phyloP scores from a whole-genome alignment of 2,888 invertebrate species.

The Cryptus armator region DNA sequence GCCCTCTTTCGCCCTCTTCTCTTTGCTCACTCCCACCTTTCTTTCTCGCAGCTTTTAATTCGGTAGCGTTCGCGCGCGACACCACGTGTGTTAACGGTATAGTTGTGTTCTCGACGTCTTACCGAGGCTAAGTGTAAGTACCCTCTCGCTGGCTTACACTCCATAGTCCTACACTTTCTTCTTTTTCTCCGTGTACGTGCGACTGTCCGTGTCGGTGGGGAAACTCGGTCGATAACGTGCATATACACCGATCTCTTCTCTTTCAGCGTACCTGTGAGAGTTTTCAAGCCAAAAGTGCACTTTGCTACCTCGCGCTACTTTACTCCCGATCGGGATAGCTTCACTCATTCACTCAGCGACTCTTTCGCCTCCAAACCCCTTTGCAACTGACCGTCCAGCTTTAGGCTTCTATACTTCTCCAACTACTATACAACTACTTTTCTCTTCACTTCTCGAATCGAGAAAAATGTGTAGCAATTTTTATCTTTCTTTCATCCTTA shows the following conservation, averaged over 20 bases:
- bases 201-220: neutral
- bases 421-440: neutral
- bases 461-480: neutral
- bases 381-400: neutral
- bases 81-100: slow-evolving; percentile 10
- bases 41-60: slow-evolving; percentile 54
- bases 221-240: neutral
- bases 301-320: slow-evolving; percentile 22
- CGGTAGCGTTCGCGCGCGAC: slow-evolving; percentile 4
- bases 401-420: neutral
- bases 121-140: slow-evolving; percentile 53
- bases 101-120: slow-evolving; percentile 66
- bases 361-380: neutral
- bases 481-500: neutral
- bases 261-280: neutral
- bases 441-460: neutral
- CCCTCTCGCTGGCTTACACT: slow-evolving; percentile 40
- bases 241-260: neutral
- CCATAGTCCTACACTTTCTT: slow-evolving; percentile 23
- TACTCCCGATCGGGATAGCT: slow-evolving; percentile 41
- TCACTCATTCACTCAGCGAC: slow-evolving; percentile 22
- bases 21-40: slow-evolving; percentile 59
- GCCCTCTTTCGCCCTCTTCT: slow-evolving; percentile 52
- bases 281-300: slow-evolving; percentile 49
- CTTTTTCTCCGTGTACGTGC: slow-evolving; percentile 6